Conservation (phyloP, 2,888 invertebrate genomes). For the Tachina lurida region DNA sequence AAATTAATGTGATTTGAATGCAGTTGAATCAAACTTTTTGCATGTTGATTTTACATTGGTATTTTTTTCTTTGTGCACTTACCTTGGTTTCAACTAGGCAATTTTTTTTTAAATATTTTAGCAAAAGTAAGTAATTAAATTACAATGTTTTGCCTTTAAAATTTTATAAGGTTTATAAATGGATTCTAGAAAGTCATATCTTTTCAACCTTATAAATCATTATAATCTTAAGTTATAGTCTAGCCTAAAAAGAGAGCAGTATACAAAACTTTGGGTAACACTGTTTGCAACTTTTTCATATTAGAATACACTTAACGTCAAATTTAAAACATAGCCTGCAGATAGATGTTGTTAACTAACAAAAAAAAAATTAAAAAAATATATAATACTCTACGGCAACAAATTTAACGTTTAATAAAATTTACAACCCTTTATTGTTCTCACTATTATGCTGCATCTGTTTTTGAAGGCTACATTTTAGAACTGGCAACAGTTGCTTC, state of each 20-base stretch:
- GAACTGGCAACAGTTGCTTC: constrained; percentile 25
- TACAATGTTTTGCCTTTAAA: too few species aligned
- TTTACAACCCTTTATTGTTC: constrained; percentile 52
- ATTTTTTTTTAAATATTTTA: too few species aligned
- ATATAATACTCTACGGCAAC: constrained; percentile 25
- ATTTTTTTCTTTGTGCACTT: too few species aligned
- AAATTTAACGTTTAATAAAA: constrained; percentile 39
- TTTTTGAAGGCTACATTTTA: neutral
- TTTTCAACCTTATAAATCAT: too few species aligned
- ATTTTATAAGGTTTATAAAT: too few species aligned
- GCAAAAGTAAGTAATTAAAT: too few species aligned
- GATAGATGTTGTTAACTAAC: constrained; percentile 30
- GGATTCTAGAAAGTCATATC: too few species aligned
- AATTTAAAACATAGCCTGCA: neutral
- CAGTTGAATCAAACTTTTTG: too few species aligned
- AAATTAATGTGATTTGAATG: too few species aligned
- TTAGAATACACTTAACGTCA: constrained; percentile 13
- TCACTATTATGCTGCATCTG: neutral
- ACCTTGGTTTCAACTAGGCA: too few species aligned
- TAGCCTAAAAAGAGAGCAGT: neutral
- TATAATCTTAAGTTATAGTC: too few species aligned
- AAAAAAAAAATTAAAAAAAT: neutral
- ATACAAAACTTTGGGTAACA: neutral
- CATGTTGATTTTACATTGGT: too few species aligned
- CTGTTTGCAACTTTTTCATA: constrained; percentile 11